Evolutionary conservation across 2,888 invertebrate species (phyloP).

Genomic region (Philonicus albiceps): DNA sequence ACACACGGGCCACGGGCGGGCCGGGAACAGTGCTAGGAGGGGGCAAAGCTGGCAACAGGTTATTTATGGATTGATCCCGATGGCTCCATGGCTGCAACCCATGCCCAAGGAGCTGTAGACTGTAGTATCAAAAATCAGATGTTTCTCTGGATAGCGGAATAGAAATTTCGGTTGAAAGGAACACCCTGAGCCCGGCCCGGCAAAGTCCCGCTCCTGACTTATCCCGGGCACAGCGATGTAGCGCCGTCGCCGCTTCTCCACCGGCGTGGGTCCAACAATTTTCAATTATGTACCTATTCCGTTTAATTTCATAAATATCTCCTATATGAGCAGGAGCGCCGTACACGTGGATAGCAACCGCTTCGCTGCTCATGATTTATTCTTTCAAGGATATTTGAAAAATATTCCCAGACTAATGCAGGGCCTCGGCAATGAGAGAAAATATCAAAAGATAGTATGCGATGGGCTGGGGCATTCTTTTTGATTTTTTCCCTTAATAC

Average conservation of each 20-base stretch:
- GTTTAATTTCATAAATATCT: constrained; percentile 40
- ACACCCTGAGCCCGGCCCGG: not conserved
- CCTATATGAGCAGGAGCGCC: constrained; percentile 3
- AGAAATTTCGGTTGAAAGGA: not conserved
- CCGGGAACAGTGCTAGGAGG: not conserved
- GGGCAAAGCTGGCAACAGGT: constrained; percentile 42
- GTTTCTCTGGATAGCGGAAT: constrained; percentile 12
- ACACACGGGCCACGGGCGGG: not conserved
- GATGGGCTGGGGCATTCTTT: constrained; percentile 23
- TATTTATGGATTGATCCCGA: constrained; percentile 42
- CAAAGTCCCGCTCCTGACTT: not conserved
- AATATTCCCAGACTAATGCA: constrained; percentile 10
- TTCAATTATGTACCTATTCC: constrained; percentile 24
- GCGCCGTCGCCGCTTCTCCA: not conserved
- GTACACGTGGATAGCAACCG: constrained; percentile 39
- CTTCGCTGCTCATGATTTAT: constrained; percentile 23
- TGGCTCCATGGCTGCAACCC: constrained; percentile 31
- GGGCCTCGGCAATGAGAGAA: constrained; percentile 17
- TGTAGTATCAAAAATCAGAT: constrained; percentile 16
- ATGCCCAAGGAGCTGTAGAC: not conserved
- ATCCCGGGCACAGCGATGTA: not conserved
- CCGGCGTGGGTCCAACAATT: constrained; percentile 5
- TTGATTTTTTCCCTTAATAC: constrained; percentile 29
- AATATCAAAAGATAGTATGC: constrained; percentile 35
- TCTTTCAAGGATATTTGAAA: constrained; percentile 32